phyloP scores from a whole-genome alignment of 2,113 vertebrate species.

The Eonycteris spelaea region DNA sequence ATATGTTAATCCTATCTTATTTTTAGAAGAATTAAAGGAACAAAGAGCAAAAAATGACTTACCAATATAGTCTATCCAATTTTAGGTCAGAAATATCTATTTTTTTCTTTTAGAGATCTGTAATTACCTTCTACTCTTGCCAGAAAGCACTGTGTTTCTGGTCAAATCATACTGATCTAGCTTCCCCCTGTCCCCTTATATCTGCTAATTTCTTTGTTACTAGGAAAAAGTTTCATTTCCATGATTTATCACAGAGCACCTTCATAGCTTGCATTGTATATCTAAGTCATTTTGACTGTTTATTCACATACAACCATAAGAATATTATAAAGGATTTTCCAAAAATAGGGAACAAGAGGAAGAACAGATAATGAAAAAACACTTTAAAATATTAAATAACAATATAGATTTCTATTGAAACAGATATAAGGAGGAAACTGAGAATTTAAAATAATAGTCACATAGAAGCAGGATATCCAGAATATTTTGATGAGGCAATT shows the following conservation, averaged over 20 bases:
- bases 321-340: not conserved
- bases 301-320: not conserved
- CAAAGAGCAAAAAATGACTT: constrained; percentile 16
- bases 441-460: constrained; percentile 28
- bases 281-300: not conserved
- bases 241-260: constrained; percentile 1
- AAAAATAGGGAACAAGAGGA: constrained; percentile 5
- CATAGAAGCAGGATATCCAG: not conserved
- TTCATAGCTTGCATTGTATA: not conserved
- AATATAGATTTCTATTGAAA: not conserved
- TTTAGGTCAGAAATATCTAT: not conserved
- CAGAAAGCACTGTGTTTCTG: not conserved
- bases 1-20: not conserved
- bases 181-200: not conserved
- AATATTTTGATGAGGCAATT: not conserved
- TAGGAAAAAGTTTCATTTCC: constrained; percentile 23
- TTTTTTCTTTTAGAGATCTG: not conserved
- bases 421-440: not conserved
- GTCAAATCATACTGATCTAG: not conserved
- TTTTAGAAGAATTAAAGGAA: not conserved
- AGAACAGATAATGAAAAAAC: constrained; percentile 17
- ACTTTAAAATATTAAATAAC: constrained; percentile 23
- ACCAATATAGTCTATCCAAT: not conserved
- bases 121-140: not conserved
- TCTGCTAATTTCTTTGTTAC: constrained; percentile 12